These are phyloP conservation scores for Parazoanthus atlanticus DNA, from an alignment of 92 coral and sea anemone species.

Conservation along the genomic window DNA sequence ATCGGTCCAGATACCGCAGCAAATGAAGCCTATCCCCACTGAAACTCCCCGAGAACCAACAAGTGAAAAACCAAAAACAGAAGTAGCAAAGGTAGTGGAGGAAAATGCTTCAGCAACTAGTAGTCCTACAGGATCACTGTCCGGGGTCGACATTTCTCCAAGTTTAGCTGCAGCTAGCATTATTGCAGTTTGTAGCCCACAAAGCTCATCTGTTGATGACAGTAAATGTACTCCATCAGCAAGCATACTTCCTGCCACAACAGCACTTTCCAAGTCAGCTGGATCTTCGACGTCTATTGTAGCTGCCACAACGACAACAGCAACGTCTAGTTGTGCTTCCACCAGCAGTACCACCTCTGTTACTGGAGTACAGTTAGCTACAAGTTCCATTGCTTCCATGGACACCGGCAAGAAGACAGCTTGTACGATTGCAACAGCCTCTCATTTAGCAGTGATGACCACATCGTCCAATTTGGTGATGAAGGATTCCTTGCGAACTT, in stretches of 20 bases:
- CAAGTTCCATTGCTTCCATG: neutral
- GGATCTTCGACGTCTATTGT: neutral
- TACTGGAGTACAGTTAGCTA: neutral
- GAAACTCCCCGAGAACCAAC: neutral
- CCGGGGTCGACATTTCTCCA: conserved; percentile 37
- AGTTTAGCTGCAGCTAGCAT: conserved; percentile 50
- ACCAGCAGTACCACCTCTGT: neutral
- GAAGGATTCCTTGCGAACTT: neutral
- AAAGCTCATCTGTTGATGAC: conserved; percentile 15
- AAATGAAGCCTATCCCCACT: neutral
- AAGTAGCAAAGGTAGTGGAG: neutral
- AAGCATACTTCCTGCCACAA: conserved; percentile 5
- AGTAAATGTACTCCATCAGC: conserved; percentile 5
- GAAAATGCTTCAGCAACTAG: conserved; percentile 12
- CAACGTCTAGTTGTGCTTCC: neutral
- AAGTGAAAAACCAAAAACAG: conserved; percentile 16
- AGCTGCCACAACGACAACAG: conserved; percentile 9
- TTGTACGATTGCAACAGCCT: neutral
- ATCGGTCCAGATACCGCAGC: neutral
- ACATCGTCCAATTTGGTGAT: neutral
- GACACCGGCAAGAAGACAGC: neutral
- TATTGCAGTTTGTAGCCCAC: conserved; percentile 44
- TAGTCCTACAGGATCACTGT: conserved; percentile 39
- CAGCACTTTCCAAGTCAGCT: conserved; percentile 3
- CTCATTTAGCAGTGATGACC: neutral